A percentile compares a stretch with the other conserved stretches of the same genome.
These are phyloP conservation scores for Sinocyclocheilus anshuiensis DNA, from an alignment of 2,113 vertebrate species.

Conservation along the genomic window DNA sequence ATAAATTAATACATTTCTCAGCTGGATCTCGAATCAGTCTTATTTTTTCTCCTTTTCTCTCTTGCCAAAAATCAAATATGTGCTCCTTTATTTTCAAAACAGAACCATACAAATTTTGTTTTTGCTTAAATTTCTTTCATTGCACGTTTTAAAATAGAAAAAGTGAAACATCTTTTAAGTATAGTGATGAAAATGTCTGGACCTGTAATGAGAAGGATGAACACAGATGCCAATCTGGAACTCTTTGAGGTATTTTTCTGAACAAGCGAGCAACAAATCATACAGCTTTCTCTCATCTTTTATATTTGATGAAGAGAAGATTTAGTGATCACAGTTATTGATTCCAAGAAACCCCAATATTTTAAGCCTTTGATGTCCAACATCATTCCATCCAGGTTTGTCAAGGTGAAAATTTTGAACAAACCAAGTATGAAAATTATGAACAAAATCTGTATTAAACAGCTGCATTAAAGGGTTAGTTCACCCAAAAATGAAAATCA, in stretches of 20 bases:
- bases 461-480: not conserved
- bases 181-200: not conserved
- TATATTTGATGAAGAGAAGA: not conserved
- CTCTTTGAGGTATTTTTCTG: not conserved
- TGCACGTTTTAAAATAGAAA: not conserved
- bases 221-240: not conserved
- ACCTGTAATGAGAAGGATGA: conserved; percentile 5
- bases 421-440: not conserved
- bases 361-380: not conserved
- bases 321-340: not conserved
- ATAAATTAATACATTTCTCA: conserved; percentile 23
- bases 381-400: not conserved
- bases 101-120: not conserved
- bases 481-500: too few relatives aligned
- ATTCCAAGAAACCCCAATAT: conserved; percentile 4
- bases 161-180: not conserved
- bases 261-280: not conserved
- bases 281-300: conserved; percentile 16
- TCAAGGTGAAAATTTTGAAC: not conserved
- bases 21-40: not conserved
- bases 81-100: not conserved
- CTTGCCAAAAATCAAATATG: not conserved
- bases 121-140: not conserved
- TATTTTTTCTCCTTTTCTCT: not conserved
- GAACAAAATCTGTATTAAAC: not conserved